Conservation (phyloP, 2,888 invertebrate species). For the Nowickia ferox region DNA sequence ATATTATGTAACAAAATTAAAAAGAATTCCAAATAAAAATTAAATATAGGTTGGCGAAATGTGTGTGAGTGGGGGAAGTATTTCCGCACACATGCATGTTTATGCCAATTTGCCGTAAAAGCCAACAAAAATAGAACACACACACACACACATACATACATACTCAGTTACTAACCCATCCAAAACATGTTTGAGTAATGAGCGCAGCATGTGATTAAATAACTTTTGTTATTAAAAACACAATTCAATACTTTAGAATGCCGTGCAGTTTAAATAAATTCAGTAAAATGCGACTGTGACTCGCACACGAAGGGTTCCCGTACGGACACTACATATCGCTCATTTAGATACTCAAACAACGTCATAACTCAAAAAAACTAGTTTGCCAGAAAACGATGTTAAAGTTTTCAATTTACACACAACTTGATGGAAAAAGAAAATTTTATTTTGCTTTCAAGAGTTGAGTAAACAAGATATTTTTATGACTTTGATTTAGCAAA, state of each 20-base stretch:
- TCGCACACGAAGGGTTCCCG: too few species aligned
- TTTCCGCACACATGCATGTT: background rate
- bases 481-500: too few species aligned
- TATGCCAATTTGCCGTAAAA: background rate
- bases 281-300: too few species aligned
- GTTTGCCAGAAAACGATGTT: too few species aligned
- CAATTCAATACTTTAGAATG: slow-evolving; percentile 38
- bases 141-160: background rate
- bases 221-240: slow-evolving; percentile 25
- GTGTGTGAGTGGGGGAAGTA: background rate
- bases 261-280: background rate
- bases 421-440: too few species aligned
- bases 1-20: background rate
- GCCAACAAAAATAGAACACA: background rate
- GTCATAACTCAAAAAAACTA: too few species aligned
- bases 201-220: slow-evolving; percentile 58
- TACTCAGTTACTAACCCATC: background rate
- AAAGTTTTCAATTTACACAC: too few species aligned
- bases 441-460: too few species aligned
- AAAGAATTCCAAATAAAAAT: background rate
- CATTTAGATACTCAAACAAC: too few species aligned
- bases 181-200: slow-evolving; percentile 38
- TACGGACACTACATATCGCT: too few species aligned
- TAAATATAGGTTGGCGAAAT: background rate
- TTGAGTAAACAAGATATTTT: too few species aligned